Percentiles rank a stretch among this genome's conserved stretches.
Evolutionary conservation across 2,888 invertebrate genomes (phyloP).

Genomic region (Lasioglossum calceatum): DNA sequence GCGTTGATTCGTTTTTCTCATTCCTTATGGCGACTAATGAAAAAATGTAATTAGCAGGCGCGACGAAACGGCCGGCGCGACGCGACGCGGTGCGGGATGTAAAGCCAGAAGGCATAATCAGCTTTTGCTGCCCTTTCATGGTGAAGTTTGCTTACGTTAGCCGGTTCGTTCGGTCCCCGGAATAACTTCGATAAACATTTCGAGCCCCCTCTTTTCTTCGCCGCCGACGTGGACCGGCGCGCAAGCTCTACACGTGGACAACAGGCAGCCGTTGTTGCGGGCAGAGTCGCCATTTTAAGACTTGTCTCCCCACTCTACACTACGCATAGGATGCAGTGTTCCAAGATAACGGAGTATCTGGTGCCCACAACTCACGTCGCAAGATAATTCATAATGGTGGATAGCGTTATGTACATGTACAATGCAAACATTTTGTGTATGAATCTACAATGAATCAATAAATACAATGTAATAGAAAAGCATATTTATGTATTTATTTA

Average conservation of each 20-base stretch:
- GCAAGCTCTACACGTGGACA: slow-evolving; percentile 55
- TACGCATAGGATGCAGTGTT: too few species aligned
- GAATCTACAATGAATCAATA: too few species aligned
- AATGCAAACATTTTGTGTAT: too few species aligned
- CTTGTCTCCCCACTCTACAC: too few species aligned
- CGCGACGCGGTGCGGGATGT: slow-evolving; percentile 35
- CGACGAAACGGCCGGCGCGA: slow-evolving; percentile 29
- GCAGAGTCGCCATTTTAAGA: too few species aligned
- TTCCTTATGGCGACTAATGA: slow-evolving; percentile 33
- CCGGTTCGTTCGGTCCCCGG: slow-evolving; percentile 74
- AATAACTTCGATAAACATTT: slow-evolving; percentile 82
- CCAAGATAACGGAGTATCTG: too few species aligned
- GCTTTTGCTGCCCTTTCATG: slow-evolving; percentile 63
- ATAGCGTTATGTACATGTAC: too few species aligned
- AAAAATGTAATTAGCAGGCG: slow-evolving; percentile 54
- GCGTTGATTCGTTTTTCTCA: slow-evolving; percentile 3
- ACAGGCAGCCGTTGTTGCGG: slow-evolving; percentile 36
- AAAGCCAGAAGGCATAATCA: slow-evolving; percentile 66
- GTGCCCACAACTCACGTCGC: too few species aligned
- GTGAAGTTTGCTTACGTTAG: slow-evolving; percentile 76
- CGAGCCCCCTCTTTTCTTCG: slow-evolving; percentile 34
- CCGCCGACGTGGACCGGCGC: slow-evolving; percentile 26
- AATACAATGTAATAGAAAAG: too few species aligned
- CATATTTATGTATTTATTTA: too few species aligned
- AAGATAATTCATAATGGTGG: too few species aligned